Percentiles rank a stretch among this genome's conserved stretches.
Evolutionary conservation across 1,140 invertebrate species (phyloP).

Genomic region (Drosophila bocki): DNA sequence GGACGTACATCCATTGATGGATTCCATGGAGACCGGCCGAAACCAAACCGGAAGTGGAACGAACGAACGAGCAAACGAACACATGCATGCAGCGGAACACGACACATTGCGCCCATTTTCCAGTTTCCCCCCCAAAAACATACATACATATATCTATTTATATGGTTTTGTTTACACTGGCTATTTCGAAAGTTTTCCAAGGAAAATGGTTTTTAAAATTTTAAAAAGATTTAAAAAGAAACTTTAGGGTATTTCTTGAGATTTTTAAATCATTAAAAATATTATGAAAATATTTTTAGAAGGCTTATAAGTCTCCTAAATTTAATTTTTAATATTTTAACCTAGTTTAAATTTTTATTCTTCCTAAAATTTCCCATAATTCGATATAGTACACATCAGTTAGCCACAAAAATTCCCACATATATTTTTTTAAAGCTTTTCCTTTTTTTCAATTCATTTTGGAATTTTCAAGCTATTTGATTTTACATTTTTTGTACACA

Average conservation of each 20-base stretch:
- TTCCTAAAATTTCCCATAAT: not conserved
- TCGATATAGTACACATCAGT: not conserved
- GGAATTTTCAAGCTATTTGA: slow-evolving; percentile 20
- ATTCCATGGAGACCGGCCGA: slow-evolving; percentile 15
- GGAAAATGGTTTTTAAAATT: not conserved
- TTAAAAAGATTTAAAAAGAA: too few relatives aligned
- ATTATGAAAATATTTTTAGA: not conserved
- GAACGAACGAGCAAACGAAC: slow-evolving; percentile 6
- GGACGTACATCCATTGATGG: slow-evolving; percentile 38
- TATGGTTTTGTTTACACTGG: slow-evolving; percentile 25
- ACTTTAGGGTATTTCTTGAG: too few relatives aligned
- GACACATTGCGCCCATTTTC: slow-evolving; percentile 17
- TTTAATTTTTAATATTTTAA: not conserved
- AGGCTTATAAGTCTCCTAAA: not conserved
- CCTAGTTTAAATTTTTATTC: not conserved
- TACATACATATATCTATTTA: slow-evolving; percentile 17
- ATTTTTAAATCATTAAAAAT: too few relatives aligned
- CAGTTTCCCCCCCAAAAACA: not conserved
- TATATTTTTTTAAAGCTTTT: slow-evolving; percentile 5
- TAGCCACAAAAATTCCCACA: not conserved
- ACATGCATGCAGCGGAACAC: slow-evolving; percentile 42
- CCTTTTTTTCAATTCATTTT: slow-evolving; percentile 1
- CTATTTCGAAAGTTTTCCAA: slow-evolving; percentile 12
- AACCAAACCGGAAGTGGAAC: slow-evolving; percentile 29
- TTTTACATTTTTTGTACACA: slow-evolving; percentile 19